A percentile compares a stretch with the other conserved stretches of the same genome.
Evolutionary conservation across 2,797 vertebrate genomes (phyloP).

Genomic region (Acrocephalus scirpaceus): DNA sequence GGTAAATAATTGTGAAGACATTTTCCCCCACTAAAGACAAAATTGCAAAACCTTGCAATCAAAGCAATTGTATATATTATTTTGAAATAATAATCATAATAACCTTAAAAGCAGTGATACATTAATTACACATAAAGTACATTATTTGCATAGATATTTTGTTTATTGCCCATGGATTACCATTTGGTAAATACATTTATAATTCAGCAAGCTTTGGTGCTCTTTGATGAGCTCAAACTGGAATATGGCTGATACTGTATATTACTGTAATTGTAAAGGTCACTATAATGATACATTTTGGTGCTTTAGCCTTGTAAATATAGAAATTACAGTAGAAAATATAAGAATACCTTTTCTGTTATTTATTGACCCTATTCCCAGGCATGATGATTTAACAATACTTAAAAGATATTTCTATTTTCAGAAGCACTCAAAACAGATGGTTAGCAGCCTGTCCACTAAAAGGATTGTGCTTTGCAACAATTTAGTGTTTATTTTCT

Average conservation of each 20-base stretch:
- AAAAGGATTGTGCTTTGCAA: constrained; percentile 4
- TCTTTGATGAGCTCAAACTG: neutral
- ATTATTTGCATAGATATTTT: constrained; percentile 48
- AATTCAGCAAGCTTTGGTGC: constrained; percentile 2
- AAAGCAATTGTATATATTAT: constrained; percentile 34
- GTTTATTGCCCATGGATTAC: neutral
- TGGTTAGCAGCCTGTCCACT: constrained; percentile 9
- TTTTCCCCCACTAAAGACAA: neutral
- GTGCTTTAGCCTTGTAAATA: neutral
- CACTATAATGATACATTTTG: neutral
- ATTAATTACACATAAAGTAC: constrained; percentile 11
- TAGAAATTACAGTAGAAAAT: neutral
- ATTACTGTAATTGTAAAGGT: neutral
- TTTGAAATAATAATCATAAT: constrained; percentile 6
- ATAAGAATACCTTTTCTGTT: neutral
- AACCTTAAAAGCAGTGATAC: constrained; percentile 3
- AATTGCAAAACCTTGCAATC: constrained; percentile 3
- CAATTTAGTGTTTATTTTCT: constrained; percentile 24
- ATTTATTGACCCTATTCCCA: neutral
- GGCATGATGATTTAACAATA: neutral
- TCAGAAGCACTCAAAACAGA: constrained; percentile 33
- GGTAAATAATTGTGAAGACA: constrained; percentile 25
- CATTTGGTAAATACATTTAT: neutral
- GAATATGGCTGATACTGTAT: neutral
- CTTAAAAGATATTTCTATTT: constrained; percentile 23